Conservation (phyloP, 1,140 invertebrate genomes). For the Rhopalosiphum padi region DNA sequence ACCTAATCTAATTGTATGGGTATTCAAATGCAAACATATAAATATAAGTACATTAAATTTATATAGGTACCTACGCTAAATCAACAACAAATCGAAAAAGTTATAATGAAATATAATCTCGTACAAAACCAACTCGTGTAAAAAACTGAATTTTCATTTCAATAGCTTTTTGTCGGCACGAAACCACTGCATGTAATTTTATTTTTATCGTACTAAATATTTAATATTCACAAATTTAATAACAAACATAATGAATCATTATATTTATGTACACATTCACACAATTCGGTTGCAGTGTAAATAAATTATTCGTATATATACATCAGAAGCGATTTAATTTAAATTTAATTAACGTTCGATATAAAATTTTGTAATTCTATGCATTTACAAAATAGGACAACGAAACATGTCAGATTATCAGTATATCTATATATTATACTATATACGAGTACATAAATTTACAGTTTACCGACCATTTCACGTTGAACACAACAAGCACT, state of each 20-base stretch:
- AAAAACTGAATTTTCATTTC: not conserved
- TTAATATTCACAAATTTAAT: not conserved
- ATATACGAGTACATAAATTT: not conserved
- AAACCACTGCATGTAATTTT: not conserved
- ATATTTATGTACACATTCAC: not conserved
- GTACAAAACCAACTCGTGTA: not conserved
- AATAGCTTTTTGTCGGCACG: not conserved
- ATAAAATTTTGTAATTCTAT: not conserved
- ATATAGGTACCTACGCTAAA: too few relatives aligned
- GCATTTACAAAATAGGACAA: not conserved
- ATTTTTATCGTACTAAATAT: constrained; percentile 1
- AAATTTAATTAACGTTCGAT: not conserved
- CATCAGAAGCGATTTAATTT: not conserved
- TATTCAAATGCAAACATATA: not conserved
- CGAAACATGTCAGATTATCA: constrained; percentile 28
- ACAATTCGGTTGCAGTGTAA: not conserved
- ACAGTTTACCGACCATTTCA: constrained; percentile 1
- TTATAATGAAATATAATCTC: not conserved
- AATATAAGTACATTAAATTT: not conserved
- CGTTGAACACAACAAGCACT: constrained; percentile 19
- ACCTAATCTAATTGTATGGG: not conserved
- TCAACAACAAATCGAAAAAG: not conserved
- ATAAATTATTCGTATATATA: too few relatives aligned
- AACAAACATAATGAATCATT: not conserved
- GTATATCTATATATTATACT: not conserved